Conservation (phyloP, 2,888 invertebrate species). For the Andrena dorsata region DNA sequence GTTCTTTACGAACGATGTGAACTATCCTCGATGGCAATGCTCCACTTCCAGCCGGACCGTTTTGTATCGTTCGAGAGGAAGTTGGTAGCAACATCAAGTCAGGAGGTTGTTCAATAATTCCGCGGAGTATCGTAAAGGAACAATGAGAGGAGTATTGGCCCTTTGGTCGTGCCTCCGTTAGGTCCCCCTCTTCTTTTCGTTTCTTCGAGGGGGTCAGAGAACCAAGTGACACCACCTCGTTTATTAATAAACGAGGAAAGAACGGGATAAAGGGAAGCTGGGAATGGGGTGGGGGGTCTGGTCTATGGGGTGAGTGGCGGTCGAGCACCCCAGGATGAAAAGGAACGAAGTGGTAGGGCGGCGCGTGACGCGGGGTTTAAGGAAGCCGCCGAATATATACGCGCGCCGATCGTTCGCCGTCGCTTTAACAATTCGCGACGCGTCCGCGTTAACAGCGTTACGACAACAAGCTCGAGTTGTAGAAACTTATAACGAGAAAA, state of each 20-base stretch:
- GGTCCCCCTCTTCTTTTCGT: neutral
- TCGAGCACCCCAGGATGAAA: conserved; percentile 53
- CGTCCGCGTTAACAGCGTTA: conserved; percentile 84
- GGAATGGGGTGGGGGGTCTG: neutral
- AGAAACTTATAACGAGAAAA: conserved; percentile 85
- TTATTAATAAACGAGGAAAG: conserved; percentile 70
- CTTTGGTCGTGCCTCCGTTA: conserved; percentile 27
- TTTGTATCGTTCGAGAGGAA: conserved; percentile 24
- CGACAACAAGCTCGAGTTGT: conserved; percentile 84
- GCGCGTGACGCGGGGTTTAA: conserved; percentile 62
- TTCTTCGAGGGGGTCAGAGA: neutral
- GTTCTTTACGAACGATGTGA: neutral
- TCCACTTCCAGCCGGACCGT: conserved; percentile 24
- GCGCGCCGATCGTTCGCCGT: conserved; percentile 73
- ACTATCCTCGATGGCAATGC: neutral
- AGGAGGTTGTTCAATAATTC: conserved; percentile 45
- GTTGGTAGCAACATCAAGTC: conserved; percentile 30
- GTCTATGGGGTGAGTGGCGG: conserved; percentile 44
- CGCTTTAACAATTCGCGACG: conserved; percentile 83
- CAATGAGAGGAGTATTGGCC: conserved; percentile 38
- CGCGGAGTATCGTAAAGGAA: conserved; percentile 26
- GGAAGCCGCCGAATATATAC: conserved; percentile 66
- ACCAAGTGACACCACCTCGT: conserved; percentile 46
- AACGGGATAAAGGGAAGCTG: conserved; percentile 23
- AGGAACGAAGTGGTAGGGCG: conserved; percentile 58